phyloP scores from a whole-genome alignment of 1,140 invertebrate genomes.

The Leptonema lineaticorne region DNA sequence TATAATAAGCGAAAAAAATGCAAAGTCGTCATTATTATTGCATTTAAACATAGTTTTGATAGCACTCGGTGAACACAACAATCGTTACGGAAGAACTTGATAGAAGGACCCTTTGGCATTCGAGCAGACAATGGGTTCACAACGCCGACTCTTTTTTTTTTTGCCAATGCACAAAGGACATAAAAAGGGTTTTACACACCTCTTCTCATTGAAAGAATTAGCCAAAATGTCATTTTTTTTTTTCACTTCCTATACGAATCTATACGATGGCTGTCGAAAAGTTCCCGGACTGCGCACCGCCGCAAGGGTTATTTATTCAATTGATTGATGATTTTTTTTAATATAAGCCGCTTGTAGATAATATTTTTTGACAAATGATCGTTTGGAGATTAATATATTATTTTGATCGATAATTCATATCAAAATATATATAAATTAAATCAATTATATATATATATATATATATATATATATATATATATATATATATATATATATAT shows the following conservation, averaged over 20 bases:
- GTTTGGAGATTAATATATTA: background rate
- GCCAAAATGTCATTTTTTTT: slow-evolving; percentile 19
- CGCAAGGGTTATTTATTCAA: background rate
- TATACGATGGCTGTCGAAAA: background rate
- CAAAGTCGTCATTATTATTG: too few relatives aligned
- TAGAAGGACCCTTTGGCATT: slow-evolving; percentile 14
- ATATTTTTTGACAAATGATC: slow-evolving; percentile 13
- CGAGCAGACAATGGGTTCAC: background rate
- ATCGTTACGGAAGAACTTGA: slow-evolving; percentile 15
- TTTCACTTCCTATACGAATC: slow-evolving; percentile 1
- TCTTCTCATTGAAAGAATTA: slow-evolving; percentile 34
- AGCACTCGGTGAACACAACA: slow-evolving; percentile 1
- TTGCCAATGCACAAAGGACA: background rate
- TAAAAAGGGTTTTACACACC: slow-evolving; percentile 32
- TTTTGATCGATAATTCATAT: too few relatives aligned
- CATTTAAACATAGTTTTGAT: slow-evolving; percentile 6
- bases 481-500: too few relatives aligned
- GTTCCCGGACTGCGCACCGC: background rate
- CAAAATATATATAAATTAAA: too few relatives aligned
- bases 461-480: too few relatives aligned
- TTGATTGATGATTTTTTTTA: background rate
- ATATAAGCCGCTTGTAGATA: background rate
- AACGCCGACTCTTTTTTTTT: too few relatives aligned
- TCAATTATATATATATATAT: too few relatives aligned
- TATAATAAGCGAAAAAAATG: too few relatives aligned